phyloP scores from a whole-genome alignment of 2,888 invertebrate species.

The Sphaerophoria rueppellii region DNA sequence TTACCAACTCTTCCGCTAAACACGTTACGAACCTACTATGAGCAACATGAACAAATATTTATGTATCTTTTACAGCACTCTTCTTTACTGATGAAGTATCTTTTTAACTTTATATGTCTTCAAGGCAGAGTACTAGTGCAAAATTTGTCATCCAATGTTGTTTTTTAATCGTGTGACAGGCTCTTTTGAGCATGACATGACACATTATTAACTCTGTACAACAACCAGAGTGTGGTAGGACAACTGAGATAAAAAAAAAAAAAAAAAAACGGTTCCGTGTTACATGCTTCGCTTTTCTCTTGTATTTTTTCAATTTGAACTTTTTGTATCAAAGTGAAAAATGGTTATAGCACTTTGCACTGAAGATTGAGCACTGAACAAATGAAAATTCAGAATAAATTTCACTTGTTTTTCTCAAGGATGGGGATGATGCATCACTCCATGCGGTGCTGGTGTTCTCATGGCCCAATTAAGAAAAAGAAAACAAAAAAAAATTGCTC shows the following conservation, averaged over 20 bases:
- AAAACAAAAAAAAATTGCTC: background rate
- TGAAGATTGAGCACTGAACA: conserved; percentile 1
- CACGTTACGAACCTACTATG: background rate
- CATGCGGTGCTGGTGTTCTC: conserved; percentile 39
- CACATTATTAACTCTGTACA: conserved; percentile 66
- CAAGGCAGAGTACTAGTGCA: conserved; percentile 49
- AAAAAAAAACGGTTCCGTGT: conserved; percentile 66
- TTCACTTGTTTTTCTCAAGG: conserved; percentile 70
- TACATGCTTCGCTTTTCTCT: conserved; percentile 54
- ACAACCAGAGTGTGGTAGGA: conserved; percentile 53
- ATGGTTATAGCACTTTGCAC: conserved; percentile 61
- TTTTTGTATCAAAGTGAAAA: conserved; percentile 63
- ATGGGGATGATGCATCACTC: conserved; percentile 50
- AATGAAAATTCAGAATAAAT: conserved; percentile 54
- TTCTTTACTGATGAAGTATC: conserved; percentile 16
- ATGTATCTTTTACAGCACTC: background rate
- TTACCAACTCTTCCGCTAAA: conserved; percentile 49
- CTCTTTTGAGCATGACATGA: conserved; percentile 73
- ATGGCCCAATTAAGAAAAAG: conserved; percentile 65
- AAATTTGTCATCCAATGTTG: conserved; percentile 73
- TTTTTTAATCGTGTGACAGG: conserved; percentile 74
- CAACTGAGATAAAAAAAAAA: conserved; percentile 19
- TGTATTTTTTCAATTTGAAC: conserved; percentile 27
- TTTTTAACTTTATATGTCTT: conserved; percentile 43
- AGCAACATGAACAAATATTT: conserved; percentile 5